Conservation (phyloP, 2,113 vertebrate species). For the Silurus meridionalis region DNA sequence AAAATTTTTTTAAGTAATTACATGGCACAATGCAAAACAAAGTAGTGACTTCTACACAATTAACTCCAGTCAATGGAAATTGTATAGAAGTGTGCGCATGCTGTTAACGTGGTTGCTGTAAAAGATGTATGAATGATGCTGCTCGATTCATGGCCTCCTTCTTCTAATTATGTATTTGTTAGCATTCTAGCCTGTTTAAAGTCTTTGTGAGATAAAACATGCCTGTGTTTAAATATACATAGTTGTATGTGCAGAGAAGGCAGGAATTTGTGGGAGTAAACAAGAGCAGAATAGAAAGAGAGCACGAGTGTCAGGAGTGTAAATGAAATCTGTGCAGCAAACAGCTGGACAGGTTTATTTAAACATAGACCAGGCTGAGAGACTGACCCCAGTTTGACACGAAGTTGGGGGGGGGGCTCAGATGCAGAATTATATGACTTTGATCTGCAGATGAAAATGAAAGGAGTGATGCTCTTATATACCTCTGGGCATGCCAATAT, state of each 20-base stretch:
- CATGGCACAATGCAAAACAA: not conserved
- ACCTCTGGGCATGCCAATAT: slow-evolving; percentile 70
- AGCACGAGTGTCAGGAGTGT: slow-evolving; percentile 51
- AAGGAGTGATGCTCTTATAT: slow-evolving; percentile 70
- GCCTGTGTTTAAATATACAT: slow-evolving; percentile 46
- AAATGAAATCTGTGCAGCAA: slow-evolving; percentile 80
- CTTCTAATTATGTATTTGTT: not conserved
- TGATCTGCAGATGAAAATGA: slow-evolving; percentile 70
- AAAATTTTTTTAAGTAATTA: not conserved
- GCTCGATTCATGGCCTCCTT: not conserved
- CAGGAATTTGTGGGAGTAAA: slow-evolving; percentile 9
- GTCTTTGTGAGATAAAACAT: slow-evolving; percentile 32
- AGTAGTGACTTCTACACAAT: not conserved
- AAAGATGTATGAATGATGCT: not conserved
- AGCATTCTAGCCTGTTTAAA: slow-evolving; percentile 18
- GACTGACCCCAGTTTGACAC: slow-evolving; percentile 84
- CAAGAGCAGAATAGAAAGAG: not conserved
- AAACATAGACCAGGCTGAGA: slow-evolving; percentile 82
- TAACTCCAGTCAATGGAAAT: not conserved
- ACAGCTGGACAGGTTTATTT: slow-evolving; percentile 87
- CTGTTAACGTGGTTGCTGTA: not conserved
- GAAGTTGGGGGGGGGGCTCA: slow-evolving; percentile 77
- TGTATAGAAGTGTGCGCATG: not conserved
- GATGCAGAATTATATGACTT: slow-evolving; percentile 83
- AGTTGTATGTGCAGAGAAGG: slow-evolving; percentile 16